Percentiles rank a stretch among this genome's conserved stretches.
Evolutionary conservation across 2,113 vertebrate species (phyloP).

Genomic region (Podarcis muralis): DNA sequence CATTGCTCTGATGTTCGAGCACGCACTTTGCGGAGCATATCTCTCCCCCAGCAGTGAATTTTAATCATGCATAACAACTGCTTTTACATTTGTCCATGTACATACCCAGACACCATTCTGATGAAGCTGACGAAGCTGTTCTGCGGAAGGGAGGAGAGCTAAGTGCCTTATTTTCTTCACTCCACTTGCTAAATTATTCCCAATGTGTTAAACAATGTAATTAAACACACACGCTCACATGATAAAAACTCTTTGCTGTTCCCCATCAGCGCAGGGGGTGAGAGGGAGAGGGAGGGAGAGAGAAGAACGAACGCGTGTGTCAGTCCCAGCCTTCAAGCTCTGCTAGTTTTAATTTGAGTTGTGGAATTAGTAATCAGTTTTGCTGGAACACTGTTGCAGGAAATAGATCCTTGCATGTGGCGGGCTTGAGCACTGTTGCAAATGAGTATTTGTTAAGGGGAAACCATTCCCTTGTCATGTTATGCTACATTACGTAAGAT

Average conservation of each 20-base stretch:
- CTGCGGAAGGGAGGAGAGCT: slow-evolving; percentile 48
- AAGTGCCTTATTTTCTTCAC: slow-evolving; percentile 75
- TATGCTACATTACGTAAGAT: slow-evolving; percentile 81
- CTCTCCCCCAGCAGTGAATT: neutral
- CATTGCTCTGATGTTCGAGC: neutral
- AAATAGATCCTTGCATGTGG: slow-evolving; percentile 76
- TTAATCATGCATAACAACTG: neutral
- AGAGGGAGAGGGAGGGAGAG: slow-evolving; percentile 46
- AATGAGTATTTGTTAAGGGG: slow-evolving; percentile 80
- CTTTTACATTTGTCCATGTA: neutral
- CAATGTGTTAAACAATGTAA: slow-evolving; percentile 77
- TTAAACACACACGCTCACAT: slow-evolving; percentile 69
- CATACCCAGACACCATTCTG: neutral
- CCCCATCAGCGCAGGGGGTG: slow-evolving; percentile 70
- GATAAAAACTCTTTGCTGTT: slow-evolving; percentile 65
- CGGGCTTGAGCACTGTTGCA: slow-evolving; percentile 75
- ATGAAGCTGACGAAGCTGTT: slow-evolving; percentile 48
- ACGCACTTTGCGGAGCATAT: neutral
- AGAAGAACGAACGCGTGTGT: slow-evolving; percentile 37
- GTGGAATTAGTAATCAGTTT: slow-evolving; percentile 83
- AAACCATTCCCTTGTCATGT: slow-evolving; percentile 73
- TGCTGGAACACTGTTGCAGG: slow-evolving; percentile 76
- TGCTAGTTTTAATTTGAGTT: slow-evolving; percentile 84
- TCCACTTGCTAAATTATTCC: slow-evolving; percentile 75
- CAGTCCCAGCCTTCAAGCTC: slow-evolving; percentile 81